Base-by-base conservation (phyloP, 2,797 vertebrate genomes). In the Adelosebastes latens region DNA sequence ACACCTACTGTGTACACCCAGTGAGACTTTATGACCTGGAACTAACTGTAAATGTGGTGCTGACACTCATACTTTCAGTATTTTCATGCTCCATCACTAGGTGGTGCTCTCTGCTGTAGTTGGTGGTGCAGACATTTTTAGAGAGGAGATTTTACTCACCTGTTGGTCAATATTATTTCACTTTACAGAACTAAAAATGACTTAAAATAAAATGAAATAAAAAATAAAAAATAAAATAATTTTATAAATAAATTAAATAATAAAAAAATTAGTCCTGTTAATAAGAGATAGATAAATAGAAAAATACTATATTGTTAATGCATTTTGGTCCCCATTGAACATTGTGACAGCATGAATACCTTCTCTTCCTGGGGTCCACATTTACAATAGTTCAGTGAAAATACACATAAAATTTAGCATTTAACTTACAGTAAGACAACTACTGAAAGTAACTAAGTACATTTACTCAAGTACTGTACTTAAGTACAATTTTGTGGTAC, bases 81-180 rank as follows among this genome's bases (percentile, higher is more conserved):
- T 66, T 42, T 14, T 32, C 1, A 49, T 27, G 42, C 24, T 42
- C 0, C 16, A 22, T 22, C 84, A 82, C 64, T 20, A 89, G 88
- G 60, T 89, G 85, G 88, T n/a, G 76, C 81, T 81, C 80, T 85
- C 27, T 69, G 11, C 60, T 64, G 0, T 4, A 27, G 16, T 67
- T 58, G 10, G 24, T 31, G 16, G 1, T 24, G 18, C 61, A 67
- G 42, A 53, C 0, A 72, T 14, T 5, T 25, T 14, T 31, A 62
- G 20, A 58, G 4, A 58, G 55, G 5, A 31, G 22, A 34, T 27
- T 16, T 32, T 4, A 22, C 18, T 66, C 14, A 46, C 61, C 4
- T 36, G 31, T 22, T 11, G 2, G 31, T 36, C 24, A 9, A 31
- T 12, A 16, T 25, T 27, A 16, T 22, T 29, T 77, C 22, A 22